Evolutionary conservation across 2,113 vertebrate genomes (phyloP), one percentile per base, ranked within the genome.

Genomic region (Hylia prasina): DNA sequence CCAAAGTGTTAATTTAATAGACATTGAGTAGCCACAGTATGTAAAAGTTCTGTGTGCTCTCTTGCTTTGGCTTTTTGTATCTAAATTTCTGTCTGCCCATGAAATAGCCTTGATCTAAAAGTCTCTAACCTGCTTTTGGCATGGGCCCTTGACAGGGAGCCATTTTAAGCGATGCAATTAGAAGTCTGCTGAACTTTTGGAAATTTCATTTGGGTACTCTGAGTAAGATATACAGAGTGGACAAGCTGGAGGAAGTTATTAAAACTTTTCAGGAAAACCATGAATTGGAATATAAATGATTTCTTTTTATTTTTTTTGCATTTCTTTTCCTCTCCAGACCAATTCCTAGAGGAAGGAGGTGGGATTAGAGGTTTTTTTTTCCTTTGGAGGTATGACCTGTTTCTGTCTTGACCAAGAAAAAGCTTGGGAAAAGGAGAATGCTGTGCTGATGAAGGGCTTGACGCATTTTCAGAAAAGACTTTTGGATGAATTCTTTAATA

Each of bases 101-200:
- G 53, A 64, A 87, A 79, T 79, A 37, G 10, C 18, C 37, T 37
- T 56, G 5, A 33, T 70, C 25, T 8, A 3, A 37, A 91, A 69
- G 31, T 45, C 25, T 70, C 9, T 65, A 54, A 30, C 33, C 30
- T 78, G 51, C 51, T 71, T 76, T 68, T 82, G 61, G 16, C 24
- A 7, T 39, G 17, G 35, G 17, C 24, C 18, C 45, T 76, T 3
- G 3, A 33, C 24, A 69, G 40, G 7, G 10, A 82, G 12, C 15
- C 0, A 0, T 64, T 91, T 53, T 39, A 61, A 57, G 39, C 0
- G 0, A 11, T 53, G 24, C 15, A 45, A 7, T 86, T 79, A 64
- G 31, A 65, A 93, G 42, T 48, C 35, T 45, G 33, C 33, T 81
- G 72, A 45, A 81, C 42, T 48, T 35, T 13, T 40, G 47, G 35